Base-by-base conservation (phyloP, 2,888 invertebrate genomes). In the Ormia ochracea region DNA sequence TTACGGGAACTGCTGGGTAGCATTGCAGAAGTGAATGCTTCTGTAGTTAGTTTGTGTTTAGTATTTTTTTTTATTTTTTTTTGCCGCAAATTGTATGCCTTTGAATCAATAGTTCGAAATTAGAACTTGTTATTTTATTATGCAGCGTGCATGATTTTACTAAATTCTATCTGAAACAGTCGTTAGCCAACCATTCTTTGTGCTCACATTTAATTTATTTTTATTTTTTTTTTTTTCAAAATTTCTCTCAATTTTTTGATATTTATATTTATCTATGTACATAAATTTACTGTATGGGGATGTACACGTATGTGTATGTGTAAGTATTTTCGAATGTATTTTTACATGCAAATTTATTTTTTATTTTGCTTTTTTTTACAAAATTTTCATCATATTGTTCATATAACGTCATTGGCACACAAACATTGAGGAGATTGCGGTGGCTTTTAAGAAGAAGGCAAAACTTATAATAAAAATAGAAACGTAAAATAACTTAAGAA, bases 21-120 rank as follows among this genome's bases (percentile, higher is more conserved):
- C n/a, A n/a, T n/a, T n/a, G n/a, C n/a, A n/a, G n/a, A n/a, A n/a
- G n/a, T n/a, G n/a, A n/a, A n/a, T n/a, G n/a, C n/a, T n/a, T n/a
- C 31, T 70, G 19, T 28, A 52, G 26, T 14, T 23, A 17, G 43
- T 52, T 28, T 63, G 33, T 28, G 12, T 65, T 58, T 74, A 19
- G 58, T 48, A 48, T 66, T 74, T 21, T 66, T n/a, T n/a, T n/a
- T n/a, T n/a, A n/a, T n/a, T n/a, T n/a, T n/a, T n/a, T 50, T 50
- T 56, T 63, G 56, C 69, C 54, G 63, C 70, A 77, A 77, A 77
- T 70, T 77, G 76, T 63, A 58, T 63, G 72, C 23, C 50, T 72
- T 65, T 59, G 77, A 78, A 72, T 78, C 66, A 66, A 78, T 72
- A 72, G 78, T 61, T 72, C 66, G 21, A 72, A 78, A 78, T 78